These are phyloP conservation scores for Vollenhovia emeryi DNA, from an alignment of 1,140 invertebrate species.

Conservation along the genomic window DNA sequence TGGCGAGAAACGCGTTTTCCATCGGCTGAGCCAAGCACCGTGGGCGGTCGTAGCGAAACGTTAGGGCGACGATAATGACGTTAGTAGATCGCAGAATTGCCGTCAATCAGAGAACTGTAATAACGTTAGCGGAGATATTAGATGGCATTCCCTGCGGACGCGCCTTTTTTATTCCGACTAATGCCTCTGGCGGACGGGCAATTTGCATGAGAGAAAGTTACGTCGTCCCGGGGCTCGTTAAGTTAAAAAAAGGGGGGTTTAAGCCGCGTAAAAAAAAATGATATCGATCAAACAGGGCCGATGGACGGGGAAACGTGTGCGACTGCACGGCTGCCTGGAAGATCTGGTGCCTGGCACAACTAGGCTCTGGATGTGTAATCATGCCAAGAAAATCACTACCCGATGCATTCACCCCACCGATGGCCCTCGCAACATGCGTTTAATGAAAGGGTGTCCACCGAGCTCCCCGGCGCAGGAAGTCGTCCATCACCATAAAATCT, in stretches of 20 bases:
- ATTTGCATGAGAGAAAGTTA: slow-evolving; percentile 43
- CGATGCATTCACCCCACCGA: slow-evolving; percentile 2
- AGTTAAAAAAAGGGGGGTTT: not conserved
- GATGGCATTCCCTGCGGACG: not conserved
- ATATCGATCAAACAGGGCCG: slow-evolving; percentile 50
- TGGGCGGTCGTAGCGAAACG: slow-evolving; percentile 14
- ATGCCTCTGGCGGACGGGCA: not conserved
- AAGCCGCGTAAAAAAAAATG: slow-evolving; percentile 48
- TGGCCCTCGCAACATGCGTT: slow-evolving; percentile 41
- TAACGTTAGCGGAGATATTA: slow-evolving; percentile 46
- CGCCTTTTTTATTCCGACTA: slow-evolving; percentile 19
- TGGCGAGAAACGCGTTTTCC: not conserved
- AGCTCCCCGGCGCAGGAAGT: slow-evolving; percentile 16
- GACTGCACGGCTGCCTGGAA: not conserved
- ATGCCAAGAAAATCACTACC: slow-evolving; percentile 44
- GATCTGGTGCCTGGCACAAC: slow-evolving; percentile 55
- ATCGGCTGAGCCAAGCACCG: not conserved
- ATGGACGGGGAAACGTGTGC: not conserved
- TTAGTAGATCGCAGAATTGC: slow-evolving; percentile 32
- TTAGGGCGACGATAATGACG: slow-evolving; percentile 43
- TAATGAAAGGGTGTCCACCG: slow-evolving; percentile 52
- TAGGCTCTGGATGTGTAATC: slow-evolving; percentile 35
- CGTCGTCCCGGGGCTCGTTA: slow-evolving; percentile 20
- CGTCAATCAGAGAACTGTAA: slow-evolving; percentile 47
- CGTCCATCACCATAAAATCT: slow-evolving; percentile 52